Percentiles rank a stretch among this genome's conserved stretches.
Conservation (phyloP, 2,113 vertebrate genomes). For the Manacus vitellinus region DNA sequence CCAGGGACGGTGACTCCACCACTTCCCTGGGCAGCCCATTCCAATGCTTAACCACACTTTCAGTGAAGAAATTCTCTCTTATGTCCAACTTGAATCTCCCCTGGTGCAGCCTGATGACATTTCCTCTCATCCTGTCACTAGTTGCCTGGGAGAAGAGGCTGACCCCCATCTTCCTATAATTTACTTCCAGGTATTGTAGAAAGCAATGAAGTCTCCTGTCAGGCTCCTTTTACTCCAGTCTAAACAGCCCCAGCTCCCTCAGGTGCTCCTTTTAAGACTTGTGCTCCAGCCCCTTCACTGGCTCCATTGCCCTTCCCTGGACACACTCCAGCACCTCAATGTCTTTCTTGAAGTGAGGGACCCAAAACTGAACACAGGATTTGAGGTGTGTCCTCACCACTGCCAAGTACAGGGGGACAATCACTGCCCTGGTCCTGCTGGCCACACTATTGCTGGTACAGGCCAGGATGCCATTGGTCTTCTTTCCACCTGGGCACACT, state of each 20-base stretch:
- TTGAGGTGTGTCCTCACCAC: not conserved
- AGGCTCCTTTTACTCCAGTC: not conserved
- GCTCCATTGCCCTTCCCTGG: not conserved
- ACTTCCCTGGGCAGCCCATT: not conserved
- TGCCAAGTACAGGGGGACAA: not conserved
- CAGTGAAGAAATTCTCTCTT: not conserved
- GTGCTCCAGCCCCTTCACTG: not conserved
- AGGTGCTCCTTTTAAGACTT: not conserved
- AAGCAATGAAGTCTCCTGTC: accelerated
- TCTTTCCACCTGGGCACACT: not conserved
- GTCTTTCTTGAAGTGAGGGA: not conserved
- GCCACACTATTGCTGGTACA: not conserved
- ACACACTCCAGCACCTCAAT: not conserved
- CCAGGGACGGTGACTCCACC: not conserved
- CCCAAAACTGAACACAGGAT: not conserved
- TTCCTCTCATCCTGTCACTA: not conserved
- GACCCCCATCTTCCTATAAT: accelerated
- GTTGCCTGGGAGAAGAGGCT: accelerated
- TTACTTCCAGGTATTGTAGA: accelerated
- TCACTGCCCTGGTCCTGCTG: not conserved
- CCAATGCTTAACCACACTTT: not conserved
- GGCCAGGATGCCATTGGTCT: not conserved
- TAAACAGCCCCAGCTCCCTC: not conserved
- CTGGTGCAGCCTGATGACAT: not conserved
- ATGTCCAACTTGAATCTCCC: not conserved